These are phyloP conservation scores for Agonopterix subpropinquella DNA, from an alignment of 2,888 invertebrate species.

Conservation along the genomic window DNA sequence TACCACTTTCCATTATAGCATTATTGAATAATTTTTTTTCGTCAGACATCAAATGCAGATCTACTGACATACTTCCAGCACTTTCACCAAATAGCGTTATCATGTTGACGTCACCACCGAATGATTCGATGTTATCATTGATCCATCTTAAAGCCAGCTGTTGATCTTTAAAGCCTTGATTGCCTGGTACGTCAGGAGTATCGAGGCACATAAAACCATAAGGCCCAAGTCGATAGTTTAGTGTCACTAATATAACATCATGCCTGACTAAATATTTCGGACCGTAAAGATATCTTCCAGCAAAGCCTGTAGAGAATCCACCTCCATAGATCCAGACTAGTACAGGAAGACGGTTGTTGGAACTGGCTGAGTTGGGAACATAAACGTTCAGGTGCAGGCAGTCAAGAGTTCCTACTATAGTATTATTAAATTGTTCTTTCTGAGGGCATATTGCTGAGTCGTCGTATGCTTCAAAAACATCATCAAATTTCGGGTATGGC, in stretches of 20 bases:
- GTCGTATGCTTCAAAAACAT: constrained; percentile 33
- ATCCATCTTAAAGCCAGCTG: constrained; percentile 40
- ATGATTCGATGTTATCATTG: constrained; percentile 37
- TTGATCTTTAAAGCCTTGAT: constrained; percentile 50
- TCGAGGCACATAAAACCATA: constrained; percentile 51
- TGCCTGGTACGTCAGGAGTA: constrained; percentile 36
- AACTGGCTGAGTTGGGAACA: constrained; percentile 28
- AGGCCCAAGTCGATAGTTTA: constrained; percentile 39
- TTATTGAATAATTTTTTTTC: constrained; percentile 31
- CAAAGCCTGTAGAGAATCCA: constrained; percentile 23
- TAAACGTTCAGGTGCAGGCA: constrained; percentile 40
- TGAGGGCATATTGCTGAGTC: constrained; percentile 43
- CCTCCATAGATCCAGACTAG: constrained; percentile 44
- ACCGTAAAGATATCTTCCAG: constrained; percentile 21
- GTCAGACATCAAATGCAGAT: constrained; percentile 36
- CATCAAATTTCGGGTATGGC: constrained; percentile 26
- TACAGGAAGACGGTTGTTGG: constrained; percentile 32
- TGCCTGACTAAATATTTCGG: constrained; percentile 37
- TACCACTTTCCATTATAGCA: constrained; percentile 40
- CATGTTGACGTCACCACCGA: constrained; percentile 40
- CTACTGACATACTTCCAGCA: constrained; percentile 38
- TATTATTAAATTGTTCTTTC: constrained; percentile 17
- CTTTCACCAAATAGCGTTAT: constrained; percentile 41
- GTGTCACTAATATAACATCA: constrained; percentile 37
- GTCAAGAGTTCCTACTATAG: constrained; percentile 24